Percentiles rank a stretch among this genome's conserved stretches.
phyloP scores from a whole-genome alignment of 30 jellyfish, hydroid and myxozoan genomes.

The Hydractinia echinata region DNA sequence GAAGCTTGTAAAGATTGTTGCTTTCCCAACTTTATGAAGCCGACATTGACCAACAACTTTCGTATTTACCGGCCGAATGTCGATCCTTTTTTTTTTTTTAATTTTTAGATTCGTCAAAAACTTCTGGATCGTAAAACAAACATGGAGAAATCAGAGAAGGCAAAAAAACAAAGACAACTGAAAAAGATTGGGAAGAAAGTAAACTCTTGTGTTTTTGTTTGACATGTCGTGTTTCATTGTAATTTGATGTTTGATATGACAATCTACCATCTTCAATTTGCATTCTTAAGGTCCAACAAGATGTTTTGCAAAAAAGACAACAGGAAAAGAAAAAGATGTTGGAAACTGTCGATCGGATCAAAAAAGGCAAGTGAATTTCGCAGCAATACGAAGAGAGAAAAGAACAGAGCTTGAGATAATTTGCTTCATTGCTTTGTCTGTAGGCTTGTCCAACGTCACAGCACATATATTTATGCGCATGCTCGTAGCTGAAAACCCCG shows the following conservation, averaged over 20 bases:
- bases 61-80: not conserved
- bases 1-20: too few species aligned
- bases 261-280: too few species aligned
- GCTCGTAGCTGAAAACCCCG: too few species aligned
- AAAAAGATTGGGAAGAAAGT: constrained; percentile 93
- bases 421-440: too few species aligned
- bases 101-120: constrained; percentile 60
- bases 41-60: not conserved
- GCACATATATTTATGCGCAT: too few species aligned
- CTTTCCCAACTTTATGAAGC: not conserved
- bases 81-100: not conserved
- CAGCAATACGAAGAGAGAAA: too few species aligned
- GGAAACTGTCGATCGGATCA: constrained; percentile 73
- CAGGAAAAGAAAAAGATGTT: constrained; percentile 77
- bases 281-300: constrained; percentile 69
- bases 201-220: not conserved
- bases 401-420: too few species aligned
- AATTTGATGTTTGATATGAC: not conserved
- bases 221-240: not conserved
- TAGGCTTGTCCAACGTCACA: too few species aligned
- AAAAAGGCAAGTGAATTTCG: constrained; percentile 42
- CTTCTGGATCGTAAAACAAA: constrained; percentile 61
- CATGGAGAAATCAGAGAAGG: constrained; percentile 89
- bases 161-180: constrained; percentile 76
- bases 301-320: constrained; percentile 76